A percentile compares a stretch with the other conserved stretches of the same genome.
phyloP scores from a whole-genome alignment of 2,113 vertebrate genomes.

The Istiophorus platypterus region DNA sequence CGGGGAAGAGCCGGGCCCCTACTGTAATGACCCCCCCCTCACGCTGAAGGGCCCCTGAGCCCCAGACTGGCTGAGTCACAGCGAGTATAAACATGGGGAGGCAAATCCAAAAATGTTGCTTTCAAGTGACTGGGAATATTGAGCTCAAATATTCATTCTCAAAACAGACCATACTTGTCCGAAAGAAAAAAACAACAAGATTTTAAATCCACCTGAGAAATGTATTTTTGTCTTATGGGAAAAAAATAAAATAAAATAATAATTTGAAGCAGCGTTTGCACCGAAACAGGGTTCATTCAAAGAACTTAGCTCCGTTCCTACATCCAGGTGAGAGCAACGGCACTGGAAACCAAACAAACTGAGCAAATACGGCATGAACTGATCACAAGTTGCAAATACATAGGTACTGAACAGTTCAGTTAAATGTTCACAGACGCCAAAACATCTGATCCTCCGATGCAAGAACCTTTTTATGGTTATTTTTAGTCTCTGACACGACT shows the following conservation, averaged over 20 bases:
- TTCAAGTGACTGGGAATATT: not conserved
- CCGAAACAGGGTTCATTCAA: not conserved
- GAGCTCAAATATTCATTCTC: not conserved
- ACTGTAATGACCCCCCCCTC: not conserved
- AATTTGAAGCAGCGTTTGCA: not conserved
- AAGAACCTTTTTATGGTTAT: too few species aligned
- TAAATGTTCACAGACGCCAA: too few species aligned
- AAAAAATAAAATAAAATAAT: too few species aligned
- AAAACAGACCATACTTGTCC: not conserved
- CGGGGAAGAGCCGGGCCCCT: too few species aligned
- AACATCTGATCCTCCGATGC: too few species aligned
- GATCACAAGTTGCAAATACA: too few species aligned
- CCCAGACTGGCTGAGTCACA: slow-evolving; percentile 42
- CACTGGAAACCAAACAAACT: too few species aligned
- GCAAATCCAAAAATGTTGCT: slow-evolving; percentile 11
- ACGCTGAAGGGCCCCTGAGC: slow-evolving; percentile 6
- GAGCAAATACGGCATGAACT: too few species aligned
- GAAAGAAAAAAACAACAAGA: not conserved
- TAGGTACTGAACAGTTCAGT: too few species aligned
- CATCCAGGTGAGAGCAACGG: not conserved
- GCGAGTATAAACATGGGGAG: not conserved
- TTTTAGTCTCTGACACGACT: too few species aligned
- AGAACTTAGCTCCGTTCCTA: not conserved
- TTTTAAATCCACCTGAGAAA: not conserved
- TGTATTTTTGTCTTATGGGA: not conserved